Base-by-base conservation (phyloP, 1,140 invertebrate genomes). In the Heliothis virescens region DNA sequence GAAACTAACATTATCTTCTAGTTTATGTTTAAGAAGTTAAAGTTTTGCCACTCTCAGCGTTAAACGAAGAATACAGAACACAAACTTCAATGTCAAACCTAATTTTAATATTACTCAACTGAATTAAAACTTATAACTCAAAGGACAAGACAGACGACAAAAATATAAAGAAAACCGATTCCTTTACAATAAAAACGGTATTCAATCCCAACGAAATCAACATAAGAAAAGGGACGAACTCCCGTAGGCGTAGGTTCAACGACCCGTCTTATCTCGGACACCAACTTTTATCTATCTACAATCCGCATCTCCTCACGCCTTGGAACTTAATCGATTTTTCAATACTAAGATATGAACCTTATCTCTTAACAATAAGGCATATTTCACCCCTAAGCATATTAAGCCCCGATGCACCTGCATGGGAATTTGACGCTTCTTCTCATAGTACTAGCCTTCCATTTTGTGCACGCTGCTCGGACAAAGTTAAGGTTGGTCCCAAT, bases 201-300 rank as follows among this genome's bases (percentile, higher is more conserved):
- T 85, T 87, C 84, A 84, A 83, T 89, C 72, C 77, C 82, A 82
- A 71, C 67, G 72, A 76, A 84, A 86, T 86, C 83, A 81, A 53
- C 81, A 86, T 86, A 86, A 85, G 81, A 85, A 86, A 85, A 80
- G 84, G 81, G 84, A 47, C 55, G 76, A 75, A 81, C 41, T 67
- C 63, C 77, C 59, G 79, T 76, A 82, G 81, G 65, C 50, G 73
- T 69, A 55, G 79, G 90, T 87, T 89, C 88, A 89, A 87, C 78
- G 87, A 86, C 83, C 87, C 86, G 55, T 72, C 82, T 88, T 92
- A 92, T 91, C 90, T 90, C 85, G 85, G 85, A 86, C 86, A 85
- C 84, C 79, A 82, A 86, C 83, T 79, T 90, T 85, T 86, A 87
- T 87, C 84, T 85, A 80, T 84, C 80, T 79, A 63, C 85, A 79